phyloP scores from a whole-genome alignment of 2,888 invertebrate species.

The Acanthopleura granulata region DNA sequence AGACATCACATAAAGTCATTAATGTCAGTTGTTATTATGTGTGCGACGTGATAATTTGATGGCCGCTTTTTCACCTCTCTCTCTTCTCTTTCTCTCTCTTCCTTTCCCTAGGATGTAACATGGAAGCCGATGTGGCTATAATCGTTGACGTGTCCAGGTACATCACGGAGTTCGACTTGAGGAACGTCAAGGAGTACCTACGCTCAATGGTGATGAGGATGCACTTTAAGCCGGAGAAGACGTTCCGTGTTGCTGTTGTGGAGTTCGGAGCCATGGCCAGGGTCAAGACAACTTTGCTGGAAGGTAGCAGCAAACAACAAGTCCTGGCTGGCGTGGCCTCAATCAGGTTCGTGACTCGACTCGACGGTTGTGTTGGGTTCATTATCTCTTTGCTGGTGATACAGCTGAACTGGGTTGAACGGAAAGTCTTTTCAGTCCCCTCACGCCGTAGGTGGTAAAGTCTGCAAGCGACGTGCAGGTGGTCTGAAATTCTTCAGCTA shows the following conservation, averaged over 20 bases:
- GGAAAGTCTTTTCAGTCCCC: too few species aligned
- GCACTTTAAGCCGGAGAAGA: conserved; percentile 48
- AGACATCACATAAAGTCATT: too few species aligned
- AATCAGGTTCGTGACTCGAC: conserved; percentile 40
- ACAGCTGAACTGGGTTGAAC: too few species aligned
- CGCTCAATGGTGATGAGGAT: conserved; percentile 50
- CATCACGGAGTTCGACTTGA: conserved; percentile 47
- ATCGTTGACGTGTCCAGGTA: conserved; percentile 62
- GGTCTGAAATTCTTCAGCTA: too few species aligned
- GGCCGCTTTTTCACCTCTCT: too few species aligned
- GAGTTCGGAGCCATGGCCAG: conserved; percentile 49
- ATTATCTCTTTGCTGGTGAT: too few species aligned
- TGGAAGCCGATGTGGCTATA: conserved; percentile 58
- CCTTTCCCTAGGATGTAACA: conserved; percentile 57
- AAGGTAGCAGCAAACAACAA: conserved; percentile 47
- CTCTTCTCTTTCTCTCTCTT: not conserved
- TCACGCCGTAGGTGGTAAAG: too few species aligned
- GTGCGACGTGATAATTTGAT: too few species aligned
- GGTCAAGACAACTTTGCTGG: conserved; percentile 40
- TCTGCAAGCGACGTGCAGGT: too few species aligned
- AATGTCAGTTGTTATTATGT: too few species aligned
- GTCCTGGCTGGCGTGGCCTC: conserved; percentile 47
- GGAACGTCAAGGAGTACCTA: conserved; percentile 51
- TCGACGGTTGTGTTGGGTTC: too few species aligned
- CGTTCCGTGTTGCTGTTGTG: conserved; percentile 55